A percentile compares a stretch with the other conserved stretches of the same genome.
These are phyloP conservation scores for Myxocyprinus asiaticus DNA, from an alignment of 2,113 vertebrate genomes.

Conservation along the genomic window DNA sequence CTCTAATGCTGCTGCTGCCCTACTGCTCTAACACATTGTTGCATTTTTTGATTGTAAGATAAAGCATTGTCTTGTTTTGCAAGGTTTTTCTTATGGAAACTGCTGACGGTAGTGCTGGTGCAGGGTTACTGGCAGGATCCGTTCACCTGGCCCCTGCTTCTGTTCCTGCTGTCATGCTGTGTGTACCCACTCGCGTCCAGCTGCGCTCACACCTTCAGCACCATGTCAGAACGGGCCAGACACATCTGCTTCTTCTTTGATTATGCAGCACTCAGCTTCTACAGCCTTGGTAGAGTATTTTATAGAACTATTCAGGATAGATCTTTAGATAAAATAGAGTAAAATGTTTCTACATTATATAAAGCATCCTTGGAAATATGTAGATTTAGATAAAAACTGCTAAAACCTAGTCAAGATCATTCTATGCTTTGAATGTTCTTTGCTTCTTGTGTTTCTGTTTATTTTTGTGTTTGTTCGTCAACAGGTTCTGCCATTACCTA, in stretches of 20 bases:
- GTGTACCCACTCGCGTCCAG: constrained; percentile 85
- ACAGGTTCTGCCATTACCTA: constrained; percentile 89
- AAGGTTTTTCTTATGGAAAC: constrained; percentile 86
- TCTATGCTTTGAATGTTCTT: neutral
- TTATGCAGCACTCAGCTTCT: constrained; percentile 81
- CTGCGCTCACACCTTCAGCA: constrained; percentile 86
- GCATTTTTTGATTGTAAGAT: no score
- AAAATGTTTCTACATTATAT: neutral
- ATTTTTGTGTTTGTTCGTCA: constrained; percentile 1
- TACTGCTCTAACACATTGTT: neutral
- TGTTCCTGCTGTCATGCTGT: constrained; percentile 80
- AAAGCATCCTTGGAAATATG: neutral
- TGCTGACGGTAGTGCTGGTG: constrained; percentile 66
- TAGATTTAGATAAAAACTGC: neutral
- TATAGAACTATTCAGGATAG: no score
- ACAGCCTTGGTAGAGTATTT: constrained; percentile 73
- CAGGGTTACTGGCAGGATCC: constrained; percentile 69
- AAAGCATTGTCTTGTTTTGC: neutral
- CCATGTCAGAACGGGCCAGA: constrained; percentile 76
- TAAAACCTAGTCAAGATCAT: neutral
- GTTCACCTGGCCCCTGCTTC: constrained; percentile 77
- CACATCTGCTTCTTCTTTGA: constrained; percentile 89
- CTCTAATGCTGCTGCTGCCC: no score
- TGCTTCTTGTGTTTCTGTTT: neutral
- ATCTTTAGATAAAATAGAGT: neutral